Percentiles rank a stretch among this genome's conserved stretches.
Evolutionary conservation across 1,140 invertebrate species (phyloP).

Genomic region (Aphelenchoides fujianensis): DNA sequence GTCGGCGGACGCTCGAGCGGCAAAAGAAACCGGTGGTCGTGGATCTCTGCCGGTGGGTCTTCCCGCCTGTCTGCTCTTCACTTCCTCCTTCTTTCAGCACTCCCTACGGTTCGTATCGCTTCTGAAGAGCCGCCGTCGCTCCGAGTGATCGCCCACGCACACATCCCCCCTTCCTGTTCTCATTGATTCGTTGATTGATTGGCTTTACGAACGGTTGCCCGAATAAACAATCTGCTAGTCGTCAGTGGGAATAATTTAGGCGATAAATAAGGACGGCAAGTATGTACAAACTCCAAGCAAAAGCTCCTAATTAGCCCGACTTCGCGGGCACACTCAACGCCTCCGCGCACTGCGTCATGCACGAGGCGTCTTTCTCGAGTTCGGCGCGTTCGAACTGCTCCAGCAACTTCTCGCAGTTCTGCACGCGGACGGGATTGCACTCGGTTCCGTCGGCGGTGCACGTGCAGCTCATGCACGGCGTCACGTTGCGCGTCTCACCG

Average conservation of each 20-base stretch:
- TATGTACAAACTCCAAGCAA: too few relatives aligned
- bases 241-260: too few relatives aligned
- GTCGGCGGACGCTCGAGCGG: not conserved
- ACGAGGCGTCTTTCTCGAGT: conserved; percentile 45
- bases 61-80: not conserved
- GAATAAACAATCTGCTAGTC: too few relatives aligned
- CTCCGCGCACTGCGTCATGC: conserved; percentile 51
- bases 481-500: conserved; percentile 43
- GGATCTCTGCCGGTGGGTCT: not conserved
- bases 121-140: too few relatives aligned
- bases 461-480: conserved; percentile 51
- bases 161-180: too few relatives aligned
- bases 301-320: too few relatives aligned
- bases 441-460: conserved; percentile 53
- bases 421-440: conserved; percentile 44
- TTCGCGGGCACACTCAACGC: too few relatives aligned
- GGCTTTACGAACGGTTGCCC: too few relatives aligned
- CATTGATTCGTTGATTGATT: too few relatives aligned
- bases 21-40: not conserved
- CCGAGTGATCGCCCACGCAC: too few relatives aligned
- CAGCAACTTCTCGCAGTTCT: conserved; percentile 48
- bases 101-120: not conserved
- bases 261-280: too few relatives aligned
- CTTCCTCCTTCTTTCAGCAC: not conserved
- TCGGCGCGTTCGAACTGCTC: conserved; percentile 42